A percentile compares a stretch with the other conserved stretches of the same genome.
Conservation (phyloP, 2,113 vertebrate species). For the Promerops cafer region DNA sequence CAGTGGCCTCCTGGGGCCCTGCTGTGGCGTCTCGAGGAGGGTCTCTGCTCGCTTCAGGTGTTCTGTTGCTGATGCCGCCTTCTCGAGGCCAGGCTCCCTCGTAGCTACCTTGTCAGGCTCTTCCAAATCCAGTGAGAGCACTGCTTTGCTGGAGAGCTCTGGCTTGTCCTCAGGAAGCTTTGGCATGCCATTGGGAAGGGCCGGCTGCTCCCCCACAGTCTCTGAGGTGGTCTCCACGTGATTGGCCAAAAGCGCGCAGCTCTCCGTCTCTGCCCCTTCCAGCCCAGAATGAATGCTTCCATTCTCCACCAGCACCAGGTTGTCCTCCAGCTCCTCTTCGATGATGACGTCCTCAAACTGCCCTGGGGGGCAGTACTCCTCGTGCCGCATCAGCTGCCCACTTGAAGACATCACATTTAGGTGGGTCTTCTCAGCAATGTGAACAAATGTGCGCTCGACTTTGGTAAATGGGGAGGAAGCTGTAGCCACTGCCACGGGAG, state of each 20-base stretch:
- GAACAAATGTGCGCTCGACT: conserved; percentile 94
- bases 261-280: conserved; percentile 56
- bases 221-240: conserved; percentile 35
- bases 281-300: conserved; percentile 40
- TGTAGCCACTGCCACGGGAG: conserved; percentile 65
- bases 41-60: conserved; percentile 35
- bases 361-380: conserved; percentile 63
- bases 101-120: neutral
- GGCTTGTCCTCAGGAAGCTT: conserved; percentile 13
- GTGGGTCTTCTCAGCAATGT: conserved; percentile 93
- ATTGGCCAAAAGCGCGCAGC: conserved; percentile 23
- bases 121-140: conserved; percentile 3
- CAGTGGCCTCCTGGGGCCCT: conserved; percentile 12
- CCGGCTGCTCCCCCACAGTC: conserved; percentile 1
- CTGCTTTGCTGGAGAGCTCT: neutral
- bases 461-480: conserved; percentile 93
- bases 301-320: conserved; percentile 28
- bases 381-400: conserved; percentile 70
- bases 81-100: conserved; percentile 24
- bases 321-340: conserved; percentile 57
- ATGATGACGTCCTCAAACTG: conserved; percentile 61
- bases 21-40: neutral
- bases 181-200: conserved; percentile 16
- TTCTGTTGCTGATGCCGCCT: neutral
- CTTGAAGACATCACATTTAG: conserved; percentile 92